Evolutionary conservation across 1,140 invertebrate species (phyloP).

Genomic region (Rhagoletis zephyria): DNA sequence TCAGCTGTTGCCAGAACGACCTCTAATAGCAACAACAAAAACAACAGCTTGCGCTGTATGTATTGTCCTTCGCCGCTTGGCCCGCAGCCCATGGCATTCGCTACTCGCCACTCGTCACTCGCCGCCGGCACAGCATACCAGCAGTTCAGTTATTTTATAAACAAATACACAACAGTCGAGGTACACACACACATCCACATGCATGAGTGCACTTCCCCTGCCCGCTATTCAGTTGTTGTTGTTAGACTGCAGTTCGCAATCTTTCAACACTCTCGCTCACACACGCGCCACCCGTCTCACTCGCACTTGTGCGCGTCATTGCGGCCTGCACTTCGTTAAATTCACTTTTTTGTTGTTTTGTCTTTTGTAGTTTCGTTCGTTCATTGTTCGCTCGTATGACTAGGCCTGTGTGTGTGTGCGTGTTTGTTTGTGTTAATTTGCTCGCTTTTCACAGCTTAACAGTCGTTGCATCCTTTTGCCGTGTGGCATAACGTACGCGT

Average conservation of each 20-base stretch:
- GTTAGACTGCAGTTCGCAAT: not conserved
- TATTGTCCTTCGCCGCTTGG: not conserved
- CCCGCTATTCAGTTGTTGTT: not conserved
- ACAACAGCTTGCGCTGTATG: not conserved
- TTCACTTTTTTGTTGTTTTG: not conserved
- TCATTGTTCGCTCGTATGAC: not conserved
- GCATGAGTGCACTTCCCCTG: not conserved
- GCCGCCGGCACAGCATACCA: conserved; percentile 27
- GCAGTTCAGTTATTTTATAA: conserved; percentile 11
- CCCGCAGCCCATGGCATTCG: not conserved
- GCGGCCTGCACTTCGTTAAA: not conserved
- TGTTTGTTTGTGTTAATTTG: not conserved
- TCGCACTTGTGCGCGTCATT: not conserved
- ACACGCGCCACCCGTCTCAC: not conserved
- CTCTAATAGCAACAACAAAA: not conserved
- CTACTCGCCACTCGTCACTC: not conserved
- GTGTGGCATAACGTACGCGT: conserved; percentile 45
- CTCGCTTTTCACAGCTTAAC: not conserved
- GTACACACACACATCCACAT: not conserved
- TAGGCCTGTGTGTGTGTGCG: not conserved
- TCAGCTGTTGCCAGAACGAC: conserved; percentile 22
- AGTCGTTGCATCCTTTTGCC: conserved; percentile 41
- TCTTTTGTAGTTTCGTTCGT: not conserved
- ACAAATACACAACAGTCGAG: not conserved
- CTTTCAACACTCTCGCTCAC: not conserved